Evolutionary conservation across 2,888 invertebrate genomes (phyloP).

Genomic region (Therioaphis trifolii): DNA sequence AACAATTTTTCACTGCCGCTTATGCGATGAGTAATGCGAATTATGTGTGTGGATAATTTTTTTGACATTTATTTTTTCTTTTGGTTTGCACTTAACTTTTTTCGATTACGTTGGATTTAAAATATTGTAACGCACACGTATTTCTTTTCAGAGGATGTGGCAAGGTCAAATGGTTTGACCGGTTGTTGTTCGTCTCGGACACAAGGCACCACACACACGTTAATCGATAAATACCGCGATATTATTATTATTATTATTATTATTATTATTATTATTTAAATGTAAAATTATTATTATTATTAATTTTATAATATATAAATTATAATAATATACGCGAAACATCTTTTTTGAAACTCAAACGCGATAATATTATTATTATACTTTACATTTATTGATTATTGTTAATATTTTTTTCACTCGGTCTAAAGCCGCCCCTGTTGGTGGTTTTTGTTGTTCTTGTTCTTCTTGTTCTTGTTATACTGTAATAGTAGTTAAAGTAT

Average conservation of each 20-base stretch:
- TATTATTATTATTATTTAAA: constrained; percentile 52
- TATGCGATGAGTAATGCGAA: constrained; percentile 51
- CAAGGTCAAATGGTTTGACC: constrained; percentile 63
- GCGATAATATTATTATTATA: constrained; percentile 52
- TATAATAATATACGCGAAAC: constrained; percentile 38
- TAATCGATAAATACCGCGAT: constrained; percentile 54
- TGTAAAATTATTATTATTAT: constrained; percentile 51
- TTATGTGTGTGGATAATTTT: constrained; percentile 65
- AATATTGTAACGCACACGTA: constrained; percentile 60
- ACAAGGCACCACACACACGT: constrained; percentile 60
- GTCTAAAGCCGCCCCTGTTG: constrained; percentile 38
- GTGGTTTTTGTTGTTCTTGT: constrained; percentile 43
- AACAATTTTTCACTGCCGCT: constrained; percentile 38
- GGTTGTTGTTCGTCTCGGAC: constrained; percentile 62
- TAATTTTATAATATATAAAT: constrained; percentile 40
- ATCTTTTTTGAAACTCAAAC: constrained; percentile 35
- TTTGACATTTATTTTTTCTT: constrained; percentile 58
- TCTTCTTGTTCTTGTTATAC: constrained; percentile 58
- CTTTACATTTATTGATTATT: constrained; percentile 47
- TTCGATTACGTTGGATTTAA: constrained; percentile 36
- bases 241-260: constrained; percentile 52
- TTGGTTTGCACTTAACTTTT: constrained; percentile 45
- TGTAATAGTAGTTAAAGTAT: constrained; percentile 48
- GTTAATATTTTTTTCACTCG: constrained; percentile 54
- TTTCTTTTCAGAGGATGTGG: constrained; percentile 63